These are phyloP conservation scores for Burhinus oedicnemus DNA, from an alignment of 2,113 vertebrate species.

Conservation along the genomic window DNA sequence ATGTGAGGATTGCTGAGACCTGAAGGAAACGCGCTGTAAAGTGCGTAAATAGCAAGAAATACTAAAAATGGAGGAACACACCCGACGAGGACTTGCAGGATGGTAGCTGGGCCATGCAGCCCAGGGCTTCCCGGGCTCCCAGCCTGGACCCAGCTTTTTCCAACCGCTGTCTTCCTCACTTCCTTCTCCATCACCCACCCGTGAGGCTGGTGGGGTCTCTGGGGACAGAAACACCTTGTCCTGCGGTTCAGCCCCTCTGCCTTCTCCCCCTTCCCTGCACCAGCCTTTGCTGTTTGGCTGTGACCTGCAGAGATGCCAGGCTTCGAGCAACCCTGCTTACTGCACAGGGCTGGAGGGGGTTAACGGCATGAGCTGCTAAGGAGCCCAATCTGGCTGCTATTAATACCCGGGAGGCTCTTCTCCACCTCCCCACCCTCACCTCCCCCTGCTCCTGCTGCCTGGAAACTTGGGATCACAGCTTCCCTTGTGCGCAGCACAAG, in stretches of 20 bases:
- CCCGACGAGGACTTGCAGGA: not conserved
- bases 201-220: accelerated
- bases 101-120: not conserved
- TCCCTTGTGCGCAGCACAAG: not conserved
- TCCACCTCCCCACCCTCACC: not conserved
- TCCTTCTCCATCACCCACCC: not conserved
- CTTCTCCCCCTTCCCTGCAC: not conserved
- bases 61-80: not conserved
- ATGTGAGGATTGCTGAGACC: accelerated
- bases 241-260: not conserved
- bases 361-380: not conserved
- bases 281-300: accelerated
- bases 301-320: not conserved
- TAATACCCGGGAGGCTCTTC: conserved; percentile 60
- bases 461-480: conserved; percentile 12
- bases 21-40: accelerated
- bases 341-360: not conserved
- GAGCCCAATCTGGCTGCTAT: conserved; percentile 15
- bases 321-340: not conserved
- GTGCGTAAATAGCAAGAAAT: not conserved
- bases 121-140: accelerated
- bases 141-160: not conserved
- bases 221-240: not conserved
- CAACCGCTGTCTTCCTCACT: accelerated
- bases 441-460: conserved; percentile 13